phyloP scores from a whole-genome alignment of 2,797 vertebrate species.

The Australoheros facetus region DNA sequence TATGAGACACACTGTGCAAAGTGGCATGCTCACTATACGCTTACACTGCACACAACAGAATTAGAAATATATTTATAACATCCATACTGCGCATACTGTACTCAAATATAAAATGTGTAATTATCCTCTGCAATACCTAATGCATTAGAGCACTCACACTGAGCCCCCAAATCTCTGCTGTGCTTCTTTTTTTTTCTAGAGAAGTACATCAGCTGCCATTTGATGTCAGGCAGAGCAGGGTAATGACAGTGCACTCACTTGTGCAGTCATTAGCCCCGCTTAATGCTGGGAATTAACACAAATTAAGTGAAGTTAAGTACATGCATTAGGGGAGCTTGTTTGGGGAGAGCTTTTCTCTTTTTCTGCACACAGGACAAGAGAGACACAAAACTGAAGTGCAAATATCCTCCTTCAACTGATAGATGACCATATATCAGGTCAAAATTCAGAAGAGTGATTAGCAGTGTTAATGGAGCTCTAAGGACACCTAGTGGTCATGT shows the following conservation, averaged over 20 bases:
- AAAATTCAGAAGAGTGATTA: conserved; percentile 41
- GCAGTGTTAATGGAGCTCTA: conserved; percentile 55
- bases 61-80: conserved; percentile 49
- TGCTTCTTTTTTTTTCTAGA: not conserved
- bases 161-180: conserved; percentile 76
- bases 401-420: conserved; percentile 36
- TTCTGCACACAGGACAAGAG: conserved; percentile 17
- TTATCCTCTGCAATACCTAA: conserved; percentile 72
- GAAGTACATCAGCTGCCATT: conserved; percentile 78
- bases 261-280: conserved; percentile 77
- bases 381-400: conserved; percentile 31
- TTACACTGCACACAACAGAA: conserved; percentile 28
- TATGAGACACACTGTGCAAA: conserved; percentile 54
- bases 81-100: conserved; percentile 58
- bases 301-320: conserved; percentile 83
- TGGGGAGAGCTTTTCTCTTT: conserved; percentile 72
- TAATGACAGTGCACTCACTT: conserved; percentile 81
- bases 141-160: conserved; percentile 72
- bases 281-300: conserved; percentile 82
- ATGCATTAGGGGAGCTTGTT: conserved; percentile 81
- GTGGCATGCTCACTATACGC: conserved; percentile 21
- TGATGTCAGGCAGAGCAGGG: conserved; percentile 74
- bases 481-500: conserved; percentile 78
- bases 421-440: conserved; percentile 23
- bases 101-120: conserved; percentile 60